Evolutionary conservation across 30 jellyfish, hydroid and myxozoan species (phyloP), one percentile per base, ranked within the genome.

Genomic region (Pelagia noctiluca): DNA sequence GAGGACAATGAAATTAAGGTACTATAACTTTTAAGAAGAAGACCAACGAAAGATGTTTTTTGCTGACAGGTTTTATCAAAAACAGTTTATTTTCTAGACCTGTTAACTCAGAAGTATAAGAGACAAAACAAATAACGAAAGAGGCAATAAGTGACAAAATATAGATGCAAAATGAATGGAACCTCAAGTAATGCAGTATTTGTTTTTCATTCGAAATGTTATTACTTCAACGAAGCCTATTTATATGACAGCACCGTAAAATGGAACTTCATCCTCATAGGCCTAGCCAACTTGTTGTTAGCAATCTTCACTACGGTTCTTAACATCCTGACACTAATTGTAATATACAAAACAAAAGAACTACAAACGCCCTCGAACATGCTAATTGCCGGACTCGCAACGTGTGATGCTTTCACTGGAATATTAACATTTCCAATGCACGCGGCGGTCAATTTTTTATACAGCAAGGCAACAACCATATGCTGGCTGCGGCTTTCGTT

Each of bases 341-440:
- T 82, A 18, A 71, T 82, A 5, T 75, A 75, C 46, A 42, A 82
- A 19, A 50, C 92, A 21, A 82, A 52, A 28, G 37, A 75, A 10
- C 69, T 82, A 57, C 92, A 82, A 26, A 82, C 92, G 1, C 66
- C 92, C 3, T 82, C 92, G 46, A 82, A 82, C 35, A 38, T 71
- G 60, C 46, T 82, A 35, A 82, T 82, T 29, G 82, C 86, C 7
- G 92, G 92, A 18, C 57, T 84, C 8, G 87, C 94, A n/a, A 47
- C 68, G 12, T 72, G 77, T 38, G 94, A 84, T 36, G 2, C 70
- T 2, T 65, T 74, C 24, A 71, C 88, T 0, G 94, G 94, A 49
- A 31, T 73, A 4, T 13, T 84, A 21, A 75, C 88, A 7, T 72
- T 84, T 35, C 94, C 94, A 22, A 25, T 84, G 78, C 76, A 84